Conservation (phyloP, 1,140 invertebrate genomes). For the Bemisia tabaci region DNA sequence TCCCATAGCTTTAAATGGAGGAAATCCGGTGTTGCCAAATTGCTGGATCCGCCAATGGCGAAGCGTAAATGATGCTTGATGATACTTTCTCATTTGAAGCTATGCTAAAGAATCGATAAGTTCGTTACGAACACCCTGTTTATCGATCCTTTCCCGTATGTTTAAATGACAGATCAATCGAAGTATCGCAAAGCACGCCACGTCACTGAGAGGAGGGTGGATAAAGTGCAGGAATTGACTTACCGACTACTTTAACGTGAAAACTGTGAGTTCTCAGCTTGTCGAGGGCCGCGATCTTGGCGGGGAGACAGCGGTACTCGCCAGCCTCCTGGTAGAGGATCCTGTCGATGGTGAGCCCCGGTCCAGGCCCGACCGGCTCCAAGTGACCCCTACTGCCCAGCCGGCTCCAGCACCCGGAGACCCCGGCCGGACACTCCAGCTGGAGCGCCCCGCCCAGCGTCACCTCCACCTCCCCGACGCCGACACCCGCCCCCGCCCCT, state of each 20-base stretch:
- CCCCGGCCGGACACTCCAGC: constrained; percentile 63
- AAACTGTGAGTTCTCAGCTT: constrained; percentile 36
- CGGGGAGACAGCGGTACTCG: constrained; percentile 53
- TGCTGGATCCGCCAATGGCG: no score
- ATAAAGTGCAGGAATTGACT: constrained; percentile 21
- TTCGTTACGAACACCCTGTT: no score
- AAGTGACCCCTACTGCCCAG: constrained; percentile 22
- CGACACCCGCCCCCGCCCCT: constrained; percentile 30
- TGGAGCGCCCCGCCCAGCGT: constrained; percentile 70
- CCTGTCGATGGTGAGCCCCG: constrained; percentile 44
- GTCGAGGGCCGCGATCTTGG: constrained; percentile 36
- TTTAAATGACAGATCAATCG: no score
- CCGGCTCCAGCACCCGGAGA: constrained; percentile 37
- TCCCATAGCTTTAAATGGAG: no score
- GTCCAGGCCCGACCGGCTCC: constrained; percentile 38
- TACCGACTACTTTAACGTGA: constrained; percentile 41
- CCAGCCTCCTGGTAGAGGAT: constrained; percentile 63
- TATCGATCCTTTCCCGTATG: no score
- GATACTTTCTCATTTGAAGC: no score
- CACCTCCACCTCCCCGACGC: constrained; percentile 47
- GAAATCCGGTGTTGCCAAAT: no score
- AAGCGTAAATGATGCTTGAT: no score
- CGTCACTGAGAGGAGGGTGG: no score
- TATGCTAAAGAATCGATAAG: no score
- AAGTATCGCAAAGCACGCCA: no score